phyloP scores from a whole-genome alignment of 2,113 vertebrate species.

The Orthonyx spaldingii region DNA sequence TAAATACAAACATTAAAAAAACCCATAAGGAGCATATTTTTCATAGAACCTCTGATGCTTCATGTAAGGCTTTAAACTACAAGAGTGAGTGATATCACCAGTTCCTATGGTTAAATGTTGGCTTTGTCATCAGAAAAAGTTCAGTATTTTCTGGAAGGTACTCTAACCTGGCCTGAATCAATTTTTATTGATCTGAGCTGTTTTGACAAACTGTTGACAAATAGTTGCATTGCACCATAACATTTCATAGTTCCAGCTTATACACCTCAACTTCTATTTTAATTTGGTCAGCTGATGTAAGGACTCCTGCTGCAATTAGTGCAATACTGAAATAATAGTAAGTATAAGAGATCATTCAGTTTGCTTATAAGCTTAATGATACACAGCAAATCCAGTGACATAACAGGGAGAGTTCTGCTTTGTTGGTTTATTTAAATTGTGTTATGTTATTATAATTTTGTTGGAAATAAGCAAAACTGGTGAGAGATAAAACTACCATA shows the following conservation, averaged over 20 bases:
- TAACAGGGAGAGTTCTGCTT: neutral
- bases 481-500: neutral
- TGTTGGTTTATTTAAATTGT: neutral
- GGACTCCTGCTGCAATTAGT: neutral
- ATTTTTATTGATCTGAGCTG: neutral
- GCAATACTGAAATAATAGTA: neutral
- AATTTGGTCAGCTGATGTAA: neutral
- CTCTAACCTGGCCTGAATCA: neutral
- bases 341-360: neutral
- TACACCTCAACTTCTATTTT: fast-evolving
- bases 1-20: neutral
- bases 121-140: neutral
- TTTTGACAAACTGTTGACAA: neutral
- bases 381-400: neutral
- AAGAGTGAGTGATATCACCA: neutral
- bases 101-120: neutral
- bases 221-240: neutral
- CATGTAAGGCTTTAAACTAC: neutral
- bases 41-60: neutral
- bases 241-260: neutral
- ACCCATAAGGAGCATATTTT: neutral
- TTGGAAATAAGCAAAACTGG: neutral
- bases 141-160: neutral
- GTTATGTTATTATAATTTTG: neutral
- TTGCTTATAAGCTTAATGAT: neutral